A percentile compares a stretch with the other conserved stretches of the same genome.
These are phyloP conservation scores for Leucania comma DNA, from an alignment of 2,888 invertebrate species.

Conservation along the genomic window DNA sequence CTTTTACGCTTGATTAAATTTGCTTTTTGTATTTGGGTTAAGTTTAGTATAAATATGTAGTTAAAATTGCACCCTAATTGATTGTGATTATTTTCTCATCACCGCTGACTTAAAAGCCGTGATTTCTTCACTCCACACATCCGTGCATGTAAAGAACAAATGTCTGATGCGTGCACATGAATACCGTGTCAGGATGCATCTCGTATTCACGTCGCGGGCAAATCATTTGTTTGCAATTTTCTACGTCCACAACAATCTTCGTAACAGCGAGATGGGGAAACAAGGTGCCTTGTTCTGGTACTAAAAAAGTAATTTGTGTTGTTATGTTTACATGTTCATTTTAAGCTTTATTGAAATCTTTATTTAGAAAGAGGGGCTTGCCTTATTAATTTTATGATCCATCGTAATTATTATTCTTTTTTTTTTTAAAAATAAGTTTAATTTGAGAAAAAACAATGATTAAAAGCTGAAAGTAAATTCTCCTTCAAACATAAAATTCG, in stretches of 20 bases:
- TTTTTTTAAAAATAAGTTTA: background rate
- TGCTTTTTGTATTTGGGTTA: no score
- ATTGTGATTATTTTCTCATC: background rate
- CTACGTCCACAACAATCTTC: conserved; percentile 53
- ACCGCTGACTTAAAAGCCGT: conserved; percentile 40
- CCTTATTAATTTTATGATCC: background rate
- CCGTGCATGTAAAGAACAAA: conserved; percentile 51
- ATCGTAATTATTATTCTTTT: background rate
- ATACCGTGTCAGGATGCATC: conserved; percentile 46
- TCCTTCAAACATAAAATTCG: no score
- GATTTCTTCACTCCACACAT: conserved; percentile 10
- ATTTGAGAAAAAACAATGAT: background rate
- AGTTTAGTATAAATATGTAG: no score
- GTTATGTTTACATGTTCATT: conserved; percentile 2
- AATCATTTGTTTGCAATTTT: conserved; percentile 61
- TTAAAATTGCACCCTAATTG: background rate
- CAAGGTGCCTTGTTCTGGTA: conserved; percentile 40
- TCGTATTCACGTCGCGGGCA: conserved; percentile 46
- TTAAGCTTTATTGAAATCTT: background rate
- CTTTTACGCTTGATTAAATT: no score
- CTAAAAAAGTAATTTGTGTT: conserved; percentile 46
- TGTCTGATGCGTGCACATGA: conserved; percentile 53
- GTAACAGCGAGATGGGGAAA: conserved; percentile 41
- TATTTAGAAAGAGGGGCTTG: conserved; percentile 5
- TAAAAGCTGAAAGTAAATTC: no score